Percentiles rank a stretch among this genome's conserved stretches.
These are phyloP conservation scores for Calephelis virginiensis DNA, from an alignment of 1,140 invertebrate species.

Conservation along the genomic window DNA sequence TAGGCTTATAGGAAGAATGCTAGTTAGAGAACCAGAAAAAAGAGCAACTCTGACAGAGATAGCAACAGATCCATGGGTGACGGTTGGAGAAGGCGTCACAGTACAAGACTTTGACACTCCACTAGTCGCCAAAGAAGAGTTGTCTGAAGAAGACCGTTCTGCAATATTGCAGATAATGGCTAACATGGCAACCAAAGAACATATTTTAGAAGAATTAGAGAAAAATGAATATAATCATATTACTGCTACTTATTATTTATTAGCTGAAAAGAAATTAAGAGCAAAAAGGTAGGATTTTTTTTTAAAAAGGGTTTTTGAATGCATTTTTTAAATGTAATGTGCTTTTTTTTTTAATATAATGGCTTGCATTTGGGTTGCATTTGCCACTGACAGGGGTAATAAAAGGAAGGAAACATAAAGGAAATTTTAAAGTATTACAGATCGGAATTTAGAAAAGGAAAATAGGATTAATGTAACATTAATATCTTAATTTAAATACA, in stretches of 20 bases:
- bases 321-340: too few species aligned
- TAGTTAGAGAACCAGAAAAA: conserved; percentile 94
- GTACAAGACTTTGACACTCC: conserved; percentile 69
- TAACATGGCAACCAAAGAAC: conserved; percentile 95
- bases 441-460: too few species aligned
- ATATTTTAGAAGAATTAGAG: conserved; percentile 94
- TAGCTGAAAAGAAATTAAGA: conserved; percentile 94
- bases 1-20: conserved; percentile 94
- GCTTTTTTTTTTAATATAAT: too few species aligned
- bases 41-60: conserved; percentile 94
- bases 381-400: too few species aligned
- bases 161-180: conserved; percentile 98
- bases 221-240: conserved; percentile 99
- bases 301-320: too few species aligned
- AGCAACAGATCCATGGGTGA: conserved; percentile 92
- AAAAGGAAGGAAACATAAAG: too few species aligned
- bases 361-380: too few species aligned
- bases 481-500: too few species aligned
- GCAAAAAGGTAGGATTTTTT: conserved; percentile 76
- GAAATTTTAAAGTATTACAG: too few species aligned
- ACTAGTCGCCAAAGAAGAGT: conserved; percentile 64
- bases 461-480: too few species aligned
- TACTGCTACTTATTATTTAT: conserved; percentile 98
- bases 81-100: conserved; percentile 74
- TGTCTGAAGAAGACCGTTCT: conserved; percentile 93